Percentiles rank a stretch among this genome's conserved stretches.
phyloP scores from a whole-genome alignment of 2,888 invertebrate species.

The Mesorhabditis spiculigera region DNA sequence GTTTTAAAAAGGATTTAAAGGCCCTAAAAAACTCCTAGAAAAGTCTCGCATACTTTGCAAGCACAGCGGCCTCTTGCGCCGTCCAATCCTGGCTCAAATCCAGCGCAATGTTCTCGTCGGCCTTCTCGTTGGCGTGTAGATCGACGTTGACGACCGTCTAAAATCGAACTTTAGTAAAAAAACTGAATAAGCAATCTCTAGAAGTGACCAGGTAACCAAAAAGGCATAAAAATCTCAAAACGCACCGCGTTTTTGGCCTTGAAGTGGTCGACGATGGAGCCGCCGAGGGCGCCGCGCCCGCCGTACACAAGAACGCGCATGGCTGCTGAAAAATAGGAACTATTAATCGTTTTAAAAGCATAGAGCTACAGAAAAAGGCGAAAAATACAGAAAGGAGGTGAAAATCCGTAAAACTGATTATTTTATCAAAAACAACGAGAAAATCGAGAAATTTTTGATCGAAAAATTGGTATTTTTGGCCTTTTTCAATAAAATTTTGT shows the following conservation, averaged over 20 bases:
- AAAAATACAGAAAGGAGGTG: not conserved
- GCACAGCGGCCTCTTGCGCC: constrained; percentile 74
- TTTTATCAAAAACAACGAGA: not conserved
- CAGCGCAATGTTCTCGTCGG: constrained; percentile 84
- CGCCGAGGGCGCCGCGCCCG: constrained; percentile 89
- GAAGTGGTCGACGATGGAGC: constrained; percentile 80
- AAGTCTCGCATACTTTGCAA: constrained; percentile 55
- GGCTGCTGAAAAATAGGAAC: not conserved
- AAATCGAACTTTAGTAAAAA: constrained; percentile 11
- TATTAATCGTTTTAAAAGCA: not conserved
- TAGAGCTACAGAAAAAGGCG: not conserved
- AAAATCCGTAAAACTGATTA: no score
- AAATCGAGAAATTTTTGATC: not conserved
- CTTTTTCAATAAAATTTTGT: no score
- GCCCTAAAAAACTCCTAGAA: constrained; percentile 7
- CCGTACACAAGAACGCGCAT: constrained; percentile 81
- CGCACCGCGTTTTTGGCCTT: constrained; percentile 64
- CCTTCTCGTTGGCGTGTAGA: constrained; percentile 76
- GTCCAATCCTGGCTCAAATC: constrained; percentile 72
- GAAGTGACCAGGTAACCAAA: not conserved
- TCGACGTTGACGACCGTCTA: constrained; percentile 86
- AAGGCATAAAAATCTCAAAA: not conserved
- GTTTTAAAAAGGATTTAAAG: not conserved
- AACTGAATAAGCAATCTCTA: not conserved
- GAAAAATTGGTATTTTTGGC: no score